Evolutionary conservation across 2,888 invertebrate species (phyloP), one percentile per base, ranked within the genome.

Genomic region (Bhutanitis thaidina): DNA sequence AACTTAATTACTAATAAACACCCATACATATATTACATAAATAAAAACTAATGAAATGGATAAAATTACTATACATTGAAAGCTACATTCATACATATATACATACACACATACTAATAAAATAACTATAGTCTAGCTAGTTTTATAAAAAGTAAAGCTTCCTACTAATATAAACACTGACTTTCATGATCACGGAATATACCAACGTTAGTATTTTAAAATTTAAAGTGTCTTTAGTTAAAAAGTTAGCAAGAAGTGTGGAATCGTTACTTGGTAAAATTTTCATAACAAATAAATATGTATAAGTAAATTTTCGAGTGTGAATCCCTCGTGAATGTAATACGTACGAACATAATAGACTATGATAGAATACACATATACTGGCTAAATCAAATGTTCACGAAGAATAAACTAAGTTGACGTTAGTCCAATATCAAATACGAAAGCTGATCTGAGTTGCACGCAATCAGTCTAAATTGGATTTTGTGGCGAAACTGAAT

Each of bases 381-480:
- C 39, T 29, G 35, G 45, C 38, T 46, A 53, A 56, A 56, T 39
- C n/a, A 41, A 35, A 25, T n/a, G 29, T 14, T 56, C 56, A 56
- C 56, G 56, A 32, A 1, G 8, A 29, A 3, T 38, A 49, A 43
- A 53, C 46, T 43, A 32, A 14, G 39, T 35, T 49, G 41, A 51
- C 52, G 52, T 43, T 29, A n/a, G 27, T 39, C 25, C 7, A 45
- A 49, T 36, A 48, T 39, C 45, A 43, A 39, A 45, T 27, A 52
- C 12, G 14, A 43, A 46, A 46, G 8, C 36, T 13, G 9, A 14
- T 45, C 7, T 7, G 12, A 49, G 16, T 49, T 49, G 40, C 14
- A 48, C 45, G 41, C 41, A 29, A 49, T 53, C 53, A 56, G 38
- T 51, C n/a, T 30, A 48, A 37, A 32, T 27, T 38, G 20, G 15